These are phyloP conservation scores for Drosophila neocordata DNA, from an alignment of 1,140 invertebrate species.

Conservation along the genomic window DNA sequence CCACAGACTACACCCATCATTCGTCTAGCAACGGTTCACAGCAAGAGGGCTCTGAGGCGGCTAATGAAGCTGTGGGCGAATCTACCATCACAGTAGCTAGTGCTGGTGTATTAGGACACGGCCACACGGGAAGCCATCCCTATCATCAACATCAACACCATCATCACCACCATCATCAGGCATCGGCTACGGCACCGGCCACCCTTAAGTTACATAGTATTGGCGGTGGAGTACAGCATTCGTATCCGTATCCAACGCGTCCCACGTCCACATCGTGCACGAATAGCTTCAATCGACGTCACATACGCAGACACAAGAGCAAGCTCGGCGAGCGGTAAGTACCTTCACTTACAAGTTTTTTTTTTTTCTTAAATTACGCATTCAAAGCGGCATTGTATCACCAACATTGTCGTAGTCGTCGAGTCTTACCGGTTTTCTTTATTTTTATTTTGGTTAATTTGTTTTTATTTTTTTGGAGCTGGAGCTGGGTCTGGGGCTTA, in stretches of 20 bases:
- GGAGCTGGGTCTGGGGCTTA: constrained; percentile 18
- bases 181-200: constrained; percentile 58
- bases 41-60: constrained; percentile 69
- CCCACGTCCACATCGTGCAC: constrained; percentile 80
- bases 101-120: constrained; percentile 55
- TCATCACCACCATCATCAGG: constrained; percentile 27
- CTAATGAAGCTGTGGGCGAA: constrained; percentile 71
- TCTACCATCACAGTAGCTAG: constrained; percentile 80
- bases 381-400: constrained; percentile 29
- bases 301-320: constrained; percentile 78
- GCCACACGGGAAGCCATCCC: background rate
- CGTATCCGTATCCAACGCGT: constrained; percentile 56
- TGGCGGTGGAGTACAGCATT: constrained; percentile 58
- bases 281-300: constrained; percentile 79
- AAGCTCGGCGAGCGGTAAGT: constrained; percentile 81
- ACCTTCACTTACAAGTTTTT: constrained; percentile 25
- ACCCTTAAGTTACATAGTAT: constrained; percentile 69
- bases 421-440: constrained; percentile 31
- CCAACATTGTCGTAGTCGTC: background rate
- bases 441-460: constrained; percentile 31
- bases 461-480: constrained; percentile 10
- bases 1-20: constrained; percentile 75
- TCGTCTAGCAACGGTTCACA: constrained; percentile 73
- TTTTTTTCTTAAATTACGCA: constrained; percentile 44
- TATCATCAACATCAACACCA: constrained; percentile 34